Conservation (phyloP, 1,140 invertebrate genomes). For the Galendromus occidentalis region DNA sequence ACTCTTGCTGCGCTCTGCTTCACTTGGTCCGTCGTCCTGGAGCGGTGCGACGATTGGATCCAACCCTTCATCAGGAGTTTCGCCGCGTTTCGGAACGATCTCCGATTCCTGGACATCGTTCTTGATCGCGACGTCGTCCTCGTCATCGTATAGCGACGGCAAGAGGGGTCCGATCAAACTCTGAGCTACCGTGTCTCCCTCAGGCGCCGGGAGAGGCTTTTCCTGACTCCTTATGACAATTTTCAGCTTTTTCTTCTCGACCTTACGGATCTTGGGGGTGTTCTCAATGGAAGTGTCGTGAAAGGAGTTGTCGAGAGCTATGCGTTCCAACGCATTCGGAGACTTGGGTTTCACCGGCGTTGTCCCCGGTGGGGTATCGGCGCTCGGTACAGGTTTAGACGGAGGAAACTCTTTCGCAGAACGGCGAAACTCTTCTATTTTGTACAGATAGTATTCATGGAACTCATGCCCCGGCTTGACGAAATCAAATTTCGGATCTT, state of each 20-base stretch:
- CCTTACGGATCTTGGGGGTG: not conserved
- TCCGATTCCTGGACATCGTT: slow-evolving; percentile 30
- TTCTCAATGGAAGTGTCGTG: not conserved
- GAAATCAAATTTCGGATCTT: slow-evolving; percentile 60
- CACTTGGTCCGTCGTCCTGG: slow-evolving; percentile 12
- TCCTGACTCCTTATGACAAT: not conserved
- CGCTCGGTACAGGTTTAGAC: not conserved
- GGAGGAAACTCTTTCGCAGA: slow-evolving; percentile 9
- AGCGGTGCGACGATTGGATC: slow-evolving; percentile 2
- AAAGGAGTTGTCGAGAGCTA: slow-evolving; percentile 1
- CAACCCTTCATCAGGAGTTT: slow-evolving; percentile 34
- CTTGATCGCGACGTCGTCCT: not conserved
- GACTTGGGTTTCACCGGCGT: not conserved
- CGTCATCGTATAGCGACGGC: not conserved
- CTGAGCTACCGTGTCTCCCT: not conserved
- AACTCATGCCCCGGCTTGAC: slow-evolving; percentile 47
- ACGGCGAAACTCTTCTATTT: slow-evolving; percentile 15
- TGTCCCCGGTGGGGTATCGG: not conserved
- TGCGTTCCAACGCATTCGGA: not conserved
- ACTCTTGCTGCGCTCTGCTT: slow-evolving; percentile 12
- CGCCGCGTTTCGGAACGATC: not conserved
- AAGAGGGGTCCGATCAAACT: not conserved
- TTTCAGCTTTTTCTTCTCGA: slow-evolving; percentile 8
- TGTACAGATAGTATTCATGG: slow-evolving; percentile 46
- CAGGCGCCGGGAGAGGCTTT: not conserved